Percentiles rank a stretch among this genome's conserved stretches.
phyloP scores from a whole-genome alignment of 1,140 invertebrate genomes.

The Adoxophyes honmai region DNA sequence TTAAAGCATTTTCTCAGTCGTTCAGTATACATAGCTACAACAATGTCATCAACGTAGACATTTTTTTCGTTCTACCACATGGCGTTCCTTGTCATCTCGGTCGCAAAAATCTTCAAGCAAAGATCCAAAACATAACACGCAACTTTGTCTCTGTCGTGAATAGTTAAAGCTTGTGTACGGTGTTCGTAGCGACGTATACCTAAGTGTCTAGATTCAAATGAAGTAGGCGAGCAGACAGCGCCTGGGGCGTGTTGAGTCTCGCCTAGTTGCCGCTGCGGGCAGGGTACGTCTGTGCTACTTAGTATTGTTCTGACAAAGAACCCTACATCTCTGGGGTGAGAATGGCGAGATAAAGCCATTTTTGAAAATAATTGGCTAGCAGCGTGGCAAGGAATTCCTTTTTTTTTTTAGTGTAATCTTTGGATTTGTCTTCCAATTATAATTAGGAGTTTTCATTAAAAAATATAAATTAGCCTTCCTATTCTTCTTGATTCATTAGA shows the following conservation, averaged over 20 bases:
- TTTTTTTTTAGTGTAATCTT: too few relatives aligned
- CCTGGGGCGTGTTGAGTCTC: conserved; percentile 16
- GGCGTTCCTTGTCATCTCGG: too few relatives aligned
- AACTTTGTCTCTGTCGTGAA: not conserved
- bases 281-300: conserved; percentile 1
- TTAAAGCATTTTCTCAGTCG: too few relatives aligned
- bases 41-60: too few relatives aligned
- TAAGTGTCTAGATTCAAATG: conserved; percentile 21
- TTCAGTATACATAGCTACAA: too few relatives aligned
- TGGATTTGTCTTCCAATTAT: too few relatives aligned
- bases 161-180: conserved; percentile 5
- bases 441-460: too few relatives aligned
- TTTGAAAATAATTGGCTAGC: conserved; percentile 6
- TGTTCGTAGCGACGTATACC: not conserved
- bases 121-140: conserved; percentile 6
- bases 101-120: not conserved
- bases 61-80: too few relatives aligned
- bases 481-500: too few relatives aligned
- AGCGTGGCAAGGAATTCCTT: too few relatives aligned
- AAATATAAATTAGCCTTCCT: too few relatives aligned
- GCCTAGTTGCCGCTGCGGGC: conserved; percentile 6
- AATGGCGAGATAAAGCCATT: not conserved
- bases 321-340: conserved; percentile 3
- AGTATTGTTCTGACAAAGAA: conserved; percentile 15
- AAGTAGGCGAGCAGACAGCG: conserved; percentile 24